Percentiles rank a stretch among this genome's conserved stretches.
These are phyloP conservation scores for Polyergus mexicanus DNA, from an alignment of 1,140 invertebrate genomes.

Conservation along the genomic window DNA sequence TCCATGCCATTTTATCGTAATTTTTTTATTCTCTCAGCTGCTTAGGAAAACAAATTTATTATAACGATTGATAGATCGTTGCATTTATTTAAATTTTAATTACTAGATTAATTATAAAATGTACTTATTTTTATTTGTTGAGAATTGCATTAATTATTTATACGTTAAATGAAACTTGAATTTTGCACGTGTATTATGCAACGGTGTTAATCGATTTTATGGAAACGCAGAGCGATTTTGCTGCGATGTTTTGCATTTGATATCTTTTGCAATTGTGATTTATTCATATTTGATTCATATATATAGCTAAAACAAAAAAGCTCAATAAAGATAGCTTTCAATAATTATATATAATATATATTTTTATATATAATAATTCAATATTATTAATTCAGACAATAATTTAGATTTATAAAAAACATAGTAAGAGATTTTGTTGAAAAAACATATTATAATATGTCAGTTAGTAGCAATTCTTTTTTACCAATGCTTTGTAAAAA, in stretches of 20 bases:
- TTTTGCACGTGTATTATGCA: constrained; percentile 10
- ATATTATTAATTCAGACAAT: background rate
- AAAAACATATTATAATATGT: background rate
- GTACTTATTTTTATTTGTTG: background rate
- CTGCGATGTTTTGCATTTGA: background rate
- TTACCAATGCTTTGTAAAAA: background rate
- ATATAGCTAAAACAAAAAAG: background rate
- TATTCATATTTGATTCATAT: background rate
- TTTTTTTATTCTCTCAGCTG: background rate
- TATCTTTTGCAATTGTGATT: constrained; percentile 39
- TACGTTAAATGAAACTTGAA: constrained; percentile 8
- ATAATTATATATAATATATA: background rate
- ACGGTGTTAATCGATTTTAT: constrained; percentile 27
- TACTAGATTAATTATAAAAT: background rate
- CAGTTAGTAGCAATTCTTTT: background rate
- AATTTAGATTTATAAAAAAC: background rate
- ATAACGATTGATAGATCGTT: background rate
- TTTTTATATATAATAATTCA: background rate
- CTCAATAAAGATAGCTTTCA: background rate
- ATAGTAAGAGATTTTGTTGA: background rate
- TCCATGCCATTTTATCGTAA: background rate
- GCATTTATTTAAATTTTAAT: background rate
- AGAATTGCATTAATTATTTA: background rate
- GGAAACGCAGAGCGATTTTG: constrained; percentile 8
- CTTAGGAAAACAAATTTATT: background rate